These are phyloP conservation scores for Cuniculus paca DNA, from an alignment of 2,797 vertebrate species.

Conservation along the genomic window DNA sequence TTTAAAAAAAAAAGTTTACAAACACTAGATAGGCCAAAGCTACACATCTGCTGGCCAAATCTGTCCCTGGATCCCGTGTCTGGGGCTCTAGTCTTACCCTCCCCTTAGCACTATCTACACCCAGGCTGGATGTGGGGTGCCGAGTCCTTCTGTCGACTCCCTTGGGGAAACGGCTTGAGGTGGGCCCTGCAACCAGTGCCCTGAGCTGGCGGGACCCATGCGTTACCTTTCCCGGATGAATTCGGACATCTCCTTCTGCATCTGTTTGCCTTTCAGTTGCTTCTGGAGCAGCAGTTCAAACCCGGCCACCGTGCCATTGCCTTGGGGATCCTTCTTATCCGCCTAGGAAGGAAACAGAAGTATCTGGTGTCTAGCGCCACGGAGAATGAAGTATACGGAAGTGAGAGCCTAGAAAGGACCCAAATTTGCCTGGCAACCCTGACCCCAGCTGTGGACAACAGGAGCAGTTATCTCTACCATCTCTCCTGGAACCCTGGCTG, in stretches of 20 bases:
- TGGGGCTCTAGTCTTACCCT: fast-evolving
- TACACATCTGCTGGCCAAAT: neutral
- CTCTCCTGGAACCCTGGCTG: fast-evolving
- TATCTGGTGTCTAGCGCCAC: fast-evolving
- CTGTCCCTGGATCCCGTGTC: neutral
- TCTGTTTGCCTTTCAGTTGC: conserved; percentile 98
- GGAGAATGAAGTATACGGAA: fast-evolving
- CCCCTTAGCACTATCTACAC: too few species aligned
- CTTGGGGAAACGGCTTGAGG: neutral
- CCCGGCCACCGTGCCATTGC: conserved; percentile 94
- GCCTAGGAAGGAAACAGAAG: conserved; percentile 88
- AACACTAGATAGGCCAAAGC: neutral
- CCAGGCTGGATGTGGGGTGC: neutral
- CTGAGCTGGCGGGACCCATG: fast-evolving
- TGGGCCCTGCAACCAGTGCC: fast-evolving
- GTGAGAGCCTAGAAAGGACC: neutral
- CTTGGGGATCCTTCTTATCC: conserved; percentile 96
- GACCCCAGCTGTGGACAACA: neutral
- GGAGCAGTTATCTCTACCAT: fast-evolving
- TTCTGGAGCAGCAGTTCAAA: conserved; percentile 98
- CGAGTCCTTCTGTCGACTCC: fast-evolving
- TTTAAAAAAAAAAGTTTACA: neutral
- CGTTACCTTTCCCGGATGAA: conserved; percentile 97
- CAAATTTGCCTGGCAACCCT: fast-evolving
- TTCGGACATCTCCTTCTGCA: conserved; percentile 99